These are phyloP conservation scores for mouse (Mus musculus) DNA, from an alignment of 2,113 vertebrate species.

Conservation along the genomic window DNA sequence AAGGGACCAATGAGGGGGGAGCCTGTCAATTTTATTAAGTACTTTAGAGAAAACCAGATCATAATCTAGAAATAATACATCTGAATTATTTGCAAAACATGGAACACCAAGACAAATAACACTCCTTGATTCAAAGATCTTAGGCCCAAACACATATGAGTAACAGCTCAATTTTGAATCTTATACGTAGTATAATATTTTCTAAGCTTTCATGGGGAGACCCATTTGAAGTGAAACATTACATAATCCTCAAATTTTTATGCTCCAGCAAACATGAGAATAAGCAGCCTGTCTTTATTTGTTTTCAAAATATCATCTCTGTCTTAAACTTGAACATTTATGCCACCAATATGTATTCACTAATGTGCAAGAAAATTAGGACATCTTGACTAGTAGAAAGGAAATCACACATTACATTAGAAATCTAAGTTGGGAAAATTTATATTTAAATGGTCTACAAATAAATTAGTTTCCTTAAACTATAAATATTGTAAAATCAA, in stretches of 20 bases:
- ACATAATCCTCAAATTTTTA: not conserved
- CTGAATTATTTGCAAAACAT: too few relatives aligned
- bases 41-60: too few relatives aligned
- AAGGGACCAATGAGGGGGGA: not conserved
- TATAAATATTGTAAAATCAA: not conserved
- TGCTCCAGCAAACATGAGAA: not conserved
- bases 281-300: not conserved
- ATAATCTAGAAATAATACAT: too few relatives aligned
- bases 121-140: too few relatives aligned
- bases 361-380: not conserved
- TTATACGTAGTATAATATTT: not conserved
- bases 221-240: not conserved
- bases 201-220: not conserved
- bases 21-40: not conserved
- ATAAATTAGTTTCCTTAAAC: not conserved
- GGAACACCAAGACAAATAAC: too few relatives aligned
- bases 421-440: not conserved
- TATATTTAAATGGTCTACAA: not conserved
- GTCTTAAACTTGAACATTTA: not conserved
- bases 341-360: not conserved
- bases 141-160: not conserved
- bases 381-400: not conserved
- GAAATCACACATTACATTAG: not conserved
- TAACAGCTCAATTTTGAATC: not conserved
- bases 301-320: not conserved